Evolutionary conservation across 2,888 invertebrate genomes (phyloP).

Genomic region (Caenorhabditis sp.): DNA sequence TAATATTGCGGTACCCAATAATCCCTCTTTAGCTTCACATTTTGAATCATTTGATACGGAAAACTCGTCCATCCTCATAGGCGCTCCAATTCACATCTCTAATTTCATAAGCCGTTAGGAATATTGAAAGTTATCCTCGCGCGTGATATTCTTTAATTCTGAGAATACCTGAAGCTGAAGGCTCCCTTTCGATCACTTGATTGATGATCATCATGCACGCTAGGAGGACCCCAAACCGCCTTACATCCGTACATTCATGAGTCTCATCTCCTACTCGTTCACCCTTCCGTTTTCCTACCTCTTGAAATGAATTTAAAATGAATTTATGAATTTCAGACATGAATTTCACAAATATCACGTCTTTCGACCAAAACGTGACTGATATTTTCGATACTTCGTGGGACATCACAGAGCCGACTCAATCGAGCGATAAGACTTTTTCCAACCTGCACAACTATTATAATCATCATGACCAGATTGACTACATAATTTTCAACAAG

Average conservation of each 20-base stretch:
- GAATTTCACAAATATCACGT: constrained; percentile 40
- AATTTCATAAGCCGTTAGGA: not conserved
- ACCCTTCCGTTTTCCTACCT: not conserved
- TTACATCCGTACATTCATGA: constrained; percentile 4
- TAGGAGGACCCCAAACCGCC: not conserved
- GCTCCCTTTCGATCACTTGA: constrained; percentile 10
- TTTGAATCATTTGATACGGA: not conserved
- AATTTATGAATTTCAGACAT: constrained; percentile 20
- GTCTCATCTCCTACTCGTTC: not conserved
- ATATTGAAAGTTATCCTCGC: not conserved
- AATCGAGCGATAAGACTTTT: constrained; percentile 22
- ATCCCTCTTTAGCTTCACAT: not conserved
- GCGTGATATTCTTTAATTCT: constrained; percentile 27
- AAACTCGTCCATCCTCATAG: too few species aligned
- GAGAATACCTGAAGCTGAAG: constrained; percentile 28
- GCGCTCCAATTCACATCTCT: not conserved
- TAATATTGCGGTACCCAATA: too few species aligned
- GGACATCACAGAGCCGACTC: constrained; percentile 17
- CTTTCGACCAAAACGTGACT: constrained; percentile 12
- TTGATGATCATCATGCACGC: constrained; percentile 47
- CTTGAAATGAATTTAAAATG: not conserved
- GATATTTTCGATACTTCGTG: constrained; percentile 38
- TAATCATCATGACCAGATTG: constrained; percentile 53
- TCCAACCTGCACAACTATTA: constrained; percentile 32
- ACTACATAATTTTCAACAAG: constrained; percentile 50